Conservation (phyloP, 2,113 vertebrate species). For the Panthera leo region DNA sequence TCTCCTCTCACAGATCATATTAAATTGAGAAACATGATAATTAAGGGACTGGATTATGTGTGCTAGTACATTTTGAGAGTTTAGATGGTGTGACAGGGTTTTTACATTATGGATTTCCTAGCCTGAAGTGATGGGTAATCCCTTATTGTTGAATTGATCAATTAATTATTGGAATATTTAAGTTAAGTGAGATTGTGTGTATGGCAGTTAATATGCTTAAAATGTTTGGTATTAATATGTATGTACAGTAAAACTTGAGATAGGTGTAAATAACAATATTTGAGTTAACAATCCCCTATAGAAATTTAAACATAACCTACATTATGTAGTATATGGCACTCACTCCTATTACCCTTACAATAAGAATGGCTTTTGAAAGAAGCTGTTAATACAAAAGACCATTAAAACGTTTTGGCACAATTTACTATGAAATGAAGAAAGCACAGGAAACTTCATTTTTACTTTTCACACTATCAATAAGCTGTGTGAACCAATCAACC, state of each 20-base stretch:
- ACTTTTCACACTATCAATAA: background rate
- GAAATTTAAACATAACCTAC: background rate
- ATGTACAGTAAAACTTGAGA: background rate
- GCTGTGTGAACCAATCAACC: background rate
- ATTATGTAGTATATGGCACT: background rate
- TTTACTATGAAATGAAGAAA: background rate
- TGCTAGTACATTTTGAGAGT: background rate
- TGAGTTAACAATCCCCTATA: background rate
- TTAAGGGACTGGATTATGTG: background rate
- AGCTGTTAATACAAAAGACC: background rate
- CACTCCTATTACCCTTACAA: background rate
- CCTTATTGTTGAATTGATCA: background rate
- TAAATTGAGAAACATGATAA: background rate
- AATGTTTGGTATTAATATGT: background rate
- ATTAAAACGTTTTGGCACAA: background rate
- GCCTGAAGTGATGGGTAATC: background rate
- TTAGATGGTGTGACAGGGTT: background rate
- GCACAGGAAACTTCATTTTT: background rate
- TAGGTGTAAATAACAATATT: background rate
- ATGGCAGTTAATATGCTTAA: background rate
- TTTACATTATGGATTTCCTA: background rate
- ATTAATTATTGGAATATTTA: background rate
- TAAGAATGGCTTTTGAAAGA: background rate
- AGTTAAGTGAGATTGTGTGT: background rate
- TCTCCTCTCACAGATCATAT: background rate